Percentiles rank a stretch among this genome's conserved stretches.
Evolutionary conservation across 2,113 vertebrate species (phyloP).

Genomic region (Struthidea cinerea): DNA sequence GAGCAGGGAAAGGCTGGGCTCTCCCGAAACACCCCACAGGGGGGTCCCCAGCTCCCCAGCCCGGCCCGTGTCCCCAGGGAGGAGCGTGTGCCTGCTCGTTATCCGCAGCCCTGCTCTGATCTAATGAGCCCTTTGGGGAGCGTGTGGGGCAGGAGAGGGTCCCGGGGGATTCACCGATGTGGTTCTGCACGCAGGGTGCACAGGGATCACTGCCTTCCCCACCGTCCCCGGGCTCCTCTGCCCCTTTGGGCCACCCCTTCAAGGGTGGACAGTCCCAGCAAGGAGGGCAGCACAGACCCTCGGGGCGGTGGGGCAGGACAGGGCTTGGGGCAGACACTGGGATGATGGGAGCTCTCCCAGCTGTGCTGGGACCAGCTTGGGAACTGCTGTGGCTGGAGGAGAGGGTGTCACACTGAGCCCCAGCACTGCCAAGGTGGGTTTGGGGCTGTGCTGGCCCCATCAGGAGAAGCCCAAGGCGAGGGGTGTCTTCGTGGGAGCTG

Average conservation of each 20-base stretch:
- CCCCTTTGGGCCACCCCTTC: fast-evolving
- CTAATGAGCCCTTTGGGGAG: conserved; percentile 27
- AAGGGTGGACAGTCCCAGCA: fast-evolving
- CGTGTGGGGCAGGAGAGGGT: fast-evolving
- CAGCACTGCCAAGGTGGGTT: fast-evolving
- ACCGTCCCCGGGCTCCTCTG: fast-evolving
- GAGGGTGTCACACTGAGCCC: background rate
- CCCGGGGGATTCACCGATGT: background rate
- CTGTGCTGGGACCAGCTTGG: background rate
- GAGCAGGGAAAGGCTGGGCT: background rate
- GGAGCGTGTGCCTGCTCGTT: background rate
- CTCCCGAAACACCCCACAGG: fast-evolving
- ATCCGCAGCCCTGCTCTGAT: background rate
- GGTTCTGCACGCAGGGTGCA: fast-evolving
- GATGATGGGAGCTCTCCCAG: background rate
- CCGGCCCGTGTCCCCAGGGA: background rate
- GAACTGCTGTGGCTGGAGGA: background rate
- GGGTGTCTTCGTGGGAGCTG: background rate
- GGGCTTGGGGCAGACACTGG: background rate
- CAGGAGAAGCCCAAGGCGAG: background rate
- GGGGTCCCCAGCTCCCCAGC: background rate
- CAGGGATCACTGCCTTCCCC: background rate
- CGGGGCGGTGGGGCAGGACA: background rate
- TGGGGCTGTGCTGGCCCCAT: background rate
- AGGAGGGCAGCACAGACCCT: background rate